Base-by-base conservation (phyloP, 2,888 invertebrate genomes). In the Calliphora vomitoria region DNA sequence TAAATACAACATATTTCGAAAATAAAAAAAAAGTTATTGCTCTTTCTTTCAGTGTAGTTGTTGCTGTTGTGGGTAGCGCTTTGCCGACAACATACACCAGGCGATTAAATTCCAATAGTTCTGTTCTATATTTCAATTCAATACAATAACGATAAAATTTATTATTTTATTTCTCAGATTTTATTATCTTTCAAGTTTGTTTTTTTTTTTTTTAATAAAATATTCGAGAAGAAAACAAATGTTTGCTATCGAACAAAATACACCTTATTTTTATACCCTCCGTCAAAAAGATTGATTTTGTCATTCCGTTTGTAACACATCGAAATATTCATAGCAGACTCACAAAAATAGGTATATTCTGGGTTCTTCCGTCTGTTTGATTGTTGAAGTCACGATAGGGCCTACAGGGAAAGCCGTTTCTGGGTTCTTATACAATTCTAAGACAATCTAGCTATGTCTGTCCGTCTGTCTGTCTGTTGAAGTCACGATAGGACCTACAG, bases 221-320 rank as follows among this genome's bases (percentile, higher is more conserved):
- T 68, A 53, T 64, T 66, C 15, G 15, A 15, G 20, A 53, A 78
- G 25, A 66, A 74, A 69, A 38, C 20, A 60, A 62, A 62, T 60
- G 53, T 41, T 31, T 81, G 31, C 53, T 81, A 72, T 72, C 15
- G 18, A 64, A 64, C 38, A 80, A 78, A 50, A 64, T 38, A 71
- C 35, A 60, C 71, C 47, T 80, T 71, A 47, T 79, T 55, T 44
- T 25, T 25, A 25, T 25, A 25, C 25, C 25, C 25, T 25, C 25
- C 1, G 2, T 1, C 25, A 25, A 25, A 25, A 25, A 25, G 25
- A 25, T 25, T 25, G 25, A 25, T 25, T 25, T 25, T 25, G 25
- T 25, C 25, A 25, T 25, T 25, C 25, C 1, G 25, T 25, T 25
- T 25, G 25, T 25, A 25, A 25, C 25, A 25, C 25, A 25, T 25